Base-by-base conservation (phyloP, 2,888 invertebrate species). In the Coleophora flavipennella region DNA sequence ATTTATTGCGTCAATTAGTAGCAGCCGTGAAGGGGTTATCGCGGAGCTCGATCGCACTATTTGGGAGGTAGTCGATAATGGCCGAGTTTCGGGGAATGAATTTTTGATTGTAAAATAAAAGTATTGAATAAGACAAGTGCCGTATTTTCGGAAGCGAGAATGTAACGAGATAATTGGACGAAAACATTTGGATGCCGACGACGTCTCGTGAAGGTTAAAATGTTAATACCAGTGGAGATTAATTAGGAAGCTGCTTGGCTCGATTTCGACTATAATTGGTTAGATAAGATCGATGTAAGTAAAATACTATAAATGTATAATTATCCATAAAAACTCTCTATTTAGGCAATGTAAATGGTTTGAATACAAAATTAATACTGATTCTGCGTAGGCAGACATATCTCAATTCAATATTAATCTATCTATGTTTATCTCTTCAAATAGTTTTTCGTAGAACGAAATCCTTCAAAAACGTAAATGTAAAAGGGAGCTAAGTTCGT, bases 1-100 rank as follows among this genome's bases (percentile, higher is more conserved):
- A 84, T 84, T 83, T 84, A 84, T 83, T 79, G 70, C 76, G 62
- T 80, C 81, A 84, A 84, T 84, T 84, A 84, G 84, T 79, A 70
- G 71, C 59, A 73, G 61, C 78, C 66, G 69, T 71, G 78, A 73
- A 78, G 59, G 76, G 63, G 72, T 65, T 80, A 81, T 81, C 81
- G 55, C 33, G 43, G 48, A 58, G 56, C 61, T 67, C 55, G 61
- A 83, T 81, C 84, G 59, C 66, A 54, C 81, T 80, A 81, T 83
- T 83, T 83, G 83, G 83, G 84, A 76, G 84, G 81, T 81, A 80
- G 68, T 68, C 67, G 73, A 72, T 80, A 81, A 80, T 75, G 77
- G 75, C 55, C 68, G 67, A 68, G 70, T 74, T 83, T 83, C 81
- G 70, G 59, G 58, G 80, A 84, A 83, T 61, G 57, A 51, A 54